phyloP scores from a whole-genome alignment of 2,797 vertebrate species.

The Linurgus olivaceus region DNA sequence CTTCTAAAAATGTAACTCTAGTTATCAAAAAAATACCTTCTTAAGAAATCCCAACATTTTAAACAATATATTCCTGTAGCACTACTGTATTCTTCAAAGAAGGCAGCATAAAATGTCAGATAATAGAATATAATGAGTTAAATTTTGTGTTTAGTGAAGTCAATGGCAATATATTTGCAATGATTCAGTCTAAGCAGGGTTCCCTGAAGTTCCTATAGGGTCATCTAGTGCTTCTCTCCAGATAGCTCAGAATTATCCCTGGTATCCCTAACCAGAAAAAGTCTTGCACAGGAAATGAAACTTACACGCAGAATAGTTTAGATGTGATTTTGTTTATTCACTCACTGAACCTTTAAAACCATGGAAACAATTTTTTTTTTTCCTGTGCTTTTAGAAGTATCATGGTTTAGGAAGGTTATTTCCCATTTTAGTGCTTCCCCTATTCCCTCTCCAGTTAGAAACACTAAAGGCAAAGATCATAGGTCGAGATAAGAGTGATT shows the following conservation, averaged over 20 bases:
- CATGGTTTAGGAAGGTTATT: background rate
- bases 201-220: background rate
- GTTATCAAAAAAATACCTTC: background rate
- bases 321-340: background rate
- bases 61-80: background rate
- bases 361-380: background rate
- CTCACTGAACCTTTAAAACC: background rate
- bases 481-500: fast-evolving
- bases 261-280: background rate
- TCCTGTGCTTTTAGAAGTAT: background rate
- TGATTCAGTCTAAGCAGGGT: background rate
- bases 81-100: background rate
- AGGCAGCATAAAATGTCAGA: background rate
- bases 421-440: background rate
- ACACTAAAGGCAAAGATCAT: background rate
- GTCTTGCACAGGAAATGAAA: background rate
- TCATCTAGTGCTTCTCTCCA: background rate
- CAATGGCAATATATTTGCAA: background rate
- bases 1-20: background rate
- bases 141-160: background rate
- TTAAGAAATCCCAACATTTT: background rate
- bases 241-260: background rate
- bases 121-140: background rate
- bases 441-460: background rate
- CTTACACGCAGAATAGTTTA: background rate